Percentiles rank a stretch among this genome's conserved stretches.
Evolutionary conservation across 2,888 invertebrate genomes (phyloP).

Genomic region (Drosophila tanythrix): DNA sequence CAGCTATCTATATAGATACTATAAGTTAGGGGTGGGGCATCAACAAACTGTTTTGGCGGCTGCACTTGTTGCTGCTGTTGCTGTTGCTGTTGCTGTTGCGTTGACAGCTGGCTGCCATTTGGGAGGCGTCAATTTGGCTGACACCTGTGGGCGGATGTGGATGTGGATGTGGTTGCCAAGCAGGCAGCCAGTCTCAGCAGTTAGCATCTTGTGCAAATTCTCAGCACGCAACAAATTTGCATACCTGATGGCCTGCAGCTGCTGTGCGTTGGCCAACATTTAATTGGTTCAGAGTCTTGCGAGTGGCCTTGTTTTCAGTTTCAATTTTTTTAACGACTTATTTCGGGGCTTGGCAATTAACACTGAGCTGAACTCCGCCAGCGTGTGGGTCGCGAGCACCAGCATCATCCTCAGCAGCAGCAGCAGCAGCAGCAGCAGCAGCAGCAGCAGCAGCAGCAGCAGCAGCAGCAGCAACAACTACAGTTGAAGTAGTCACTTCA

Average conservation of each 20-base stretch:
- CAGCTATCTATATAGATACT: slow-evolving; percentile 39
- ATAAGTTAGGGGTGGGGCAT: slow-evolving; percentile 28
- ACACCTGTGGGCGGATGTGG: slow-evolving; percentile 67
- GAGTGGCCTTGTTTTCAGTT: slow-evolving; percentile 64
- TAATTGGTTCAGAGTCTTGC: slow-evolving; percentile 66
- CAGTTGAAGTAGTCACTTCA: slow-evolving; percentile 14
- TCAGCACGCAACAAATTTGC: slow-evolving; percentile 55
- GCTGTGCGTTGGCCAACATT: slow-evolving; percentile 70
- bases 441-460: no score
- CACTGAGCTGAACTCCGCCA: slow-evolving; percentile 70
- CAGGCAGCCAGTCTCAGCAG: slow-evolving; percentile 17
- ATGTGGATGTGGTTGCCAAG: slow-evolving; percentile 1
- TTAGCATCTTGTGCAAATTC: slow-evolving; percentile 52
- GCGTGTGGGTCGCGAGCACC: slow-evolving; percentile 63
- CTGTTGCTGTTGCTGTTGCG: slow-evolving; percentile 42
- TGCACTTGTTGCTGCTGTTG: slow-evolving; percentile 46
- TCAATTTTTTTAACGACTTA: slow-evolving; percentile 36
- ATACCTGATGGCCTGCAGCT: slow-evolving; percentile 45
- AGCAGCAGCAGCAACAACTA: not conserved
- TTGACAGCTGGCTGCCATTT: slow-evolving; percentile 64
- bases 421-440: not conserved
- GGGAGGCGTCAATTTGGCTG: slow-evolving; percentile 59
- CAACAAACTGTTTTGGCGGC: slow-evolving; percentile 46
- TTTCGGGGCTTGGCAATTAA: slow-evolving; percentile 74
- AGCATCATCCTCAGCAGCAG: slow-evolving; percentile 27